A percentile compares a stretch with the other conserved stretches of the same genome.
phyloP scores from a whole-genome alignment of 2,113 vertebrate genomes.

The Saccopteryx bilineata region DNA sequence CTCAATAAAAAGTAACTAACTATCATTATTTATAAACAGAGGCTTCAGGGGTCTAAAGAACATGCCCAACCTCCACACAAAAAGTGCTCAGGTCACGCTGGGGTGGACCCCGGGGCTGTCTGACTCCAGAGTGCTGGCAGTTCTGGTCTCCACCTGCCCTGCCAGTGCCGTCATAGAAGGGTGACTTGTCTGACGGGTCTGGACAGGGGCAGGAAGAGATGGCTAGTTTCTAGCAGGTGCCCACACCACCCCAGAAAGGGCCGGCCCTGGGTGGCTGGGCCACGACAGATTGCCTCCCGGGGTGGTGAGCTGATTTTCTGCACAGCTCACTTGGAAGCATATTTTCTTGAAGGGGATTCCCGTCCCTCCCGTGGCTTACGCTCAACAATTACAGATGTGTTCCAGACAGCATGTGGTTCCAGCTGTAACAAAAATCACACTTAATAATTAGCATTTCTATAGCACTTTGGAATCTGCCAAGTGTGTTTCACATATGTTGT shows the following conservation, averaged over 20 bases:
- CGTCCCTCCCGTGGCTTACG: background rate
- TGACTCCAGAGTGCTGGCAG: background rate
- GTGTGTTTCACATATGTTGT: constrained; percentile 22
- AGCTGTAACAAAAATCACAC: constrained; percentile 45
- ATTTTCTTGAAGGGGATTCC: constrained; percentile 48
- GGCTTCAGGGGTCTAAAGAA: background rate
- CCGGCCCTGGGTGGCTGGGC: background rate
- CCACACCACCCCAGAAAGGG: background rate
- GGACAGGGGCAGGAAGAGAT: background rate
- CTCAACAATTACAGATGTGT: constrained; percentile 61
- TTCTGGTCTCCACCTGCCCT: background rate
- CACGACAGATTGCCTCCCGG: accelerated
- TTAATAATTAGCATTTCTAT: constrained; percentile 63
- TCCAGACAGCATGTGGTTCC: constrained; percentile 58
- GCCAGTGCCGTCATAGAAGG: background rate
- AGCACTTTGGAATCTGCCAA: constrained; percentile 8
- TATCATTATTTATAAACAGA: constrained; percentile 14
- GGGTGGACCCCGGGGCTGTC: background rate
- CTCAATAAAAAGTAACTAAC: background rate
- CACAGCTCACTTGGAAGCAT: background rate
- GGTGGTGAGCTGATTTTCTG: background rate
- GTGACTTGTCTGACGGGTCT: background rate
- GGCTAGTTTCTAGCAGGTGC: background rate
- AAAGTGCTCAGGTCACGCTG: background rate
- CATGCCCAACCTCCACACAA: background rate